Percentiles rank a stretch among this genome's conserved stretches.
Conservation (phyloP, 2,113 vertebrate species). For the Pelodiscus sinensis region DNA sequence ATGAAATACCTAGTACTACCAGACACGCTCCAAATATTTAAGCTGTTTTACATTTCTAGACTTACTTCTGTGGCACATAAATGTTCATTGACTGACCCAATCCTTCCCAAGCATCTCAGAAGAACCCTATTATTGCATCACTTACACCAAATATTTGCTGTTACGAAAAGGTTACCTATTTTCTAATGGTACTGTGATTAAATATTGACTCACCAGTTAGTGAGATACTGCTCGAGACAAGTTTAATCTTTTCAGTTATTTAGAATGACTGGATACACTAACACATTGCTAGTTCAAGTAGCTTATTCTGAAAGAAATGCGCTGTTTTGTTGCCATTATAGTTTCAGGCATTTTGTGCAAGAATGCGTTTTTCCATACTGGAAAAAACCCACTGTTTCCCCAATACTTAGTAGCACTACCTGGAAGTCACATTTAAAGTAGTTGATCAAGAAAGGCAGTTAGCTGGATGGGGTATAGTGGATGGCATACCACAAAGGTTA, state of each 20-base stretch:
- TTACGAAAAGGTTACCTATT: not conserved
- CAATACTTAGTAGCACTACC: not conserved
- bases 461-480: not conserved
- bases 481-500: not conserved
- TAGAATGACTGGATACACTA: not conserved
- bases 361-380: not conserved
- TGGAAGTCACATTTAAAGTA: not conserved
- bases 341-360: not conserved
- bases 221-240: accelerated
- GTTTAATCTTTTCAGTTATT: not conserved
- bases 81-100: not conserved
- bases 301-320: not conserved
- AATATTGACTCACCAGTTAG: not conserved
- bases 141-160: not conserved
- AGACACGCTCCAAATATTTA: not conserved
- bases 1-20: not conserved
- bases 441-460: not conserved
- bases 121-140: not conserved
- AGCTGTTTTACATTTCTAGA: not conserved
- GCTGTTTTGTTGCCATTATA: not conserved
- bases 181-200: not conserved
- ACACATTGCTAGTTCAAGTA: not conserved
- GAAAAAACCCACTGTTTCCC: not conserved
- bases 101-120: not conserved
- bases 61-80: not conserved